phyloP scores from a whole-genome alignment of 2,113 vertebrate species.

The Plecturocebus donacophilus region DNA sequence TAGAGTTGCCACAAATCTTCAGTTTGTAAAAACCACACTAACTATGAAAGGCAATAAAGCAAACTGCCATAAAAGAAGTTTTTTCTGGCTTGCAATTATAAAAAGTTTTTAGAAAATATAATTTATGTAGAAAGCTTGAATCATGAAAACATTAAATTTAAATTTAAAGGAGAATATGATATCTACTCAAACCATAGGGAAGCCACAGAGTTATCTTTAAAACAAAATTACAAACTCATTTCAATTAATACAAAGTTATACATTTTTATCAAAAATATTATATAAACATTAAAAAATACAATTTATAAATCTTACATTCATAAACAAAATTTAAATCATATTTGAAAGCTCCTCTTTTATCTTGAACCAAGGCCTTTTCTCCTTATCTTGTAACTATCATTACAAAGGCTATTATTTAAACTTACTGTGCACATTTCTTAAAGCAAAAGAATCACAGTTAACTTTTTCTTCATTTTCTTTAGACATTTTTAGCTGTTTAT shows the following conservation, averaged over 20 bases:
- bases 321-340: neutral
- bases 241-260: neutral
- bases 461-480: neutral
- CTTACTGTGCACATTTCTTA: constrained; percentile 21
- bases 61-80: neutral
- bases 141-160: neutral
- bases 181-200: neutral
- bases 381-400: constrained; percentile 44
- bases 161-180: neutral
- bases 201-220: neutral
- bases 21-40: neutral
- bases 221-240: neutral
- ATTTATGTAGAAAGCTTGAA: neutral
- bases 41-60: neutral
- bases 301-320: neutral
- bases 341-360: neutral
- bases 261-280: neutral
- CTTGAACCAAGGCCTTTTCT: neutral
- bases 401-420: constrained; percentile 39
- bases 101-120: neutral
- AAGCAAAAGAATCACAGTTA: neutral
- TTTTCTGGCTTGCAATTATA: neutral
- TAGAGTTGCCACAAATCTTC: neutral
- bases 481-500: constrained; percentile 20
- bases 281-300: neutral